Conservation (phyloP, 2,888 invertebrate species). For the Aproaerema taeniolella region DNA sequence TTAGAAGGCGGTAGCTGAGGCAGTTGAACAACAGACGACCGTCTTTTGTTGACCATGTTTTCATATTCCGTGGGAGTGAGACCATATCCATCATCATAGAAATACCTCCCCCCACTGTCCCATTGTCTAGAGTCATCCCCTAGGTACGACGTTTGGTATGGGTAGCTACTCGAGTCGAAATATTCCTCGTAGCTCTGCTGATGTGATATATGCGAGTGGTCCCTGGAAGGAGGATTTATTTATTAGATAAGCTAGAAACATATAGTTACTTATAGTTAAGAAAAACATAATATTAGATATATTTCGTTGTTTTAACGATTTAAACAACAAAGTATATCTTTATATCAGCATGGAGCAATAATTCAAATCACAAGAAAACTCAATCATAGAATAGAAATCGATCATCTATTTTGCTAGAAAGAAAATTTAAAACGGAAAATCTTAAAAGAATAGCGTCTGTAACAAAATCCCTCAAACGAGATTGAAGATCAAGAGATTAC, state of each 20-base stretch:
- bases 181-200: conserved; percentile 80
- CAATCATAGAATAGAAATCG: too few relatives aligned
- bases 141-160: conserved; percentile 75
- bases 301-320: too few relatives aligned
- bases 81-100: conserved; percentile 57
- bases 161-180: conserved; percentile 80
- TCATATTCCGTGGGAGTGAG: conserved; percentile 76
- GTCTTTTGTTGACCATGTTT: conserved; percentile 74
- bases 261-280: too few relatives aligned
- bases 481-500: too few relatives aligned
- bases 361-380: too few relatives aligned
- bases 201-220: conserved; percentile 67
- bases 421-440: too few relatives aligned
- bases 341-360: too few relatives aligned
- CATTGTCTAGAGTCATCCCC: conserved; percentile 83
- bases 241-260: neutral
- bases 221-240: conserved; percentile 45
- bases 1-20: conserved; percentile 71
- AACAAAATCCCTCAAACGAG: too few relatives aligned
- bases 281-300: neutral
- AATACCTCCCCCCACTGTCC: conserved; percentile 82
- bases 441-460: too few relatives aligned
- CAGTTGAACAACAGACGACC: conserved; percentile 70
- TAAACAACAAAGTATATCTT: too few relatives aligned
- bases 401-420: too few relatives aligned